These are phyloP conservation scores for Tylochromis polylepis DNA, from an alignment of 2,113 vertebrate genomes.

Conservation along the genomic window DNA sequence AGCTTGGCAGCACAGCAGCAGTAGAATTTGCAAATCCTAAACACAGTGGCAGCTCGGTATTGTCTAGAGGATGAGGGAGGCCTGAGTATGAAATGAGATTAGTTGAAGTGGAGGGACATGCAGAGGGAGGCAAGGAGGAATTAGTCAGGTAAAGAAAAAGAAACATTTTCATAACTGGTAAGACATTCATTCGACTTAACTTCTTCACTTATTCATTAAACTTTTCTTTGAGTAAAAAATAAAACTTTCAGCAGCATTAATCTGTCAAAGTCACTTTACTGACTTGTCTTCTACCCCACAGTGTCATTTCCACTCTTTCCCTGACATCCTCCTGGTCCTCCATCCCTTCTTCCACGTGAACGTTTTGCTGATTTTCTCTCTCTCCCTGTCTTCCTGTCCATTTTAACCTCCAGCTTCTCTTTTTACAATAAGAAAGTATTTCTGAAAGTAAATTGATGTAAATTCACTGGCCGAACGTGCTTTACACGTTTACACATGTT, in stretches of 20 bases:
- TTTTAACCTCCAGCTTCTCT: background rate
- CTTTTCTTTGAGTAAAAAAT: background rate
- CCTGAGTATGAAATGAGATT: background rate
- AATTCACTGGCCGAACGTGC: fast-evolving
- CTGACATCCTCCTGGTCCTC: background rate
- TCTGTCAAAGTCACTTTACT: background rate
- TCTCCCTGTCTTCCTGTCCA: background rate
- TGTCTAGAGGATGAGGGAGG: background rate
- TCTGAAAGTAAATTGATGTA: background rate
- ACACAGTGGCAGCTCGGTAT: background rate
- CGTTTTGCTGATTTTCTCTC: background rate
- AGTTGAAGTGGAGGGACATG: background rate
- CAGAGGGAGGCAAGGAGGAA: background rate
- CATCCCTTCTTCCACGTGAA: background rate
- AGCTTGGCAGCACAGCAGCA: background rate
- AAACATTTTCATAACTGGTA: background rate
- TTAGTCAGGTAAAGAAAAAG: background rate
- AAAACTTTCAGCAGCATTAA: background rate
- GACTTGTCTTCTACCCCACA: background rate
- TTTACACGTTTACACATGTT: background rate
- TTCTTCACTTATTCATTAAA: too few species aligned
- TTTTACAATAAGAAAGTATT: background rate
- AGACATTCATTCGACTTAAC: slow-evolving; percentile 6
- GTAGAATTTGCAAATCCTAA: background rate
- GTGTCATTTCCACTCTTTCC: background rate